Conservation (phyloP, 2,888 invertebrate species). For the Meganola albula region DNA sequence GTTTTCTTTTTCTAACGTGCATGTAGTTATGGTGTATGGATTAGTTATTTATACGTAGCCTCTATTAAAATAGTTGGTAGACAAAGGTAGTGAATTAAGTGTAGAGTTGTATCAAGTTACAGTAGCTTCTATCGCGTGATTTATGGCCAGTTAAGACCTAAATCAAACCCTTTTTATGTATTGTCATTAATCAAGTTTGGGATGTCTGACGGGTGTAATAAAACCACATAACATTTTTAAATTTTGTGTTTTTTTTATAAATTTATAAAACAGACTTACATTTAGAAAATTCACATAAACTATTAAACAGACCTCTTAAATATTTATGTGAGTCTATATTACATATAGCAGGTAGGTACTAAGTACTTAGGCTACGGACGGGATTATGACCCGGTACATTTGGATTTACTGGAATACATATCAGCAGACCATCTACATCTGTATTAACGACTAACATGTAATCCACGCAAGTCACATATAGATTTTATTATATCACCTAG, state of each 20-base stretch:
- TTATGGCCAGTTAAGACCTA: too few species aligned
- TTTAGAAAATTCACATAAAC: conserved; percentile 75
- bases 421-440: conserved; percentile 39
- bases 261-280: conserved; percentile 77
- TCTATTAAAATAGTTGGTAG: too few species aligned
- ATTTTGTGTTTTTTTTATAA: conserved; percentile 62
- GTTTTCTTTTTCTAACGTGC: too few species aligned
- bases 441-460: conserved; percentile 49
- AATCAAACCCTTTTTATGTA: too few species aligned
- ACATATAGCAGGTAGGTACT: conserved; percentile 74
- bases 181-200: too few species aligned
- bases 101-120: too few species aligned
- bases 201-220: conserved; percentile 15
- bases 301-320: conserved; percentile 76
- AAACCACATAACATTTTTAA: conserved; percentile 34
- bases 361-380: conserved; percentile 76
- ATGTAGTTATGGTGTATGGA: too few species aligned
- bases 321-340: conserved; percentile 78
- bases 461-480: conserved; percentile 53
- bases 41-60: too few species aligned
- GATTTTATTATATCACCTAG: conserved; percentile 62
- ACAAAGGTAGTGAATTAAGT: too few species aligned
- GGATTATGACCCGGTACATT: conserved; percentile 77
- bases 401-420: conserved; percentile 65
- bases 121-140: too few species aligned